Evolutionary conservation across 2,797 vertebrate species (phyloP), one percentile per base, ranked within the genome.

Genomic region (Acanthopagrus latus): DNA sequence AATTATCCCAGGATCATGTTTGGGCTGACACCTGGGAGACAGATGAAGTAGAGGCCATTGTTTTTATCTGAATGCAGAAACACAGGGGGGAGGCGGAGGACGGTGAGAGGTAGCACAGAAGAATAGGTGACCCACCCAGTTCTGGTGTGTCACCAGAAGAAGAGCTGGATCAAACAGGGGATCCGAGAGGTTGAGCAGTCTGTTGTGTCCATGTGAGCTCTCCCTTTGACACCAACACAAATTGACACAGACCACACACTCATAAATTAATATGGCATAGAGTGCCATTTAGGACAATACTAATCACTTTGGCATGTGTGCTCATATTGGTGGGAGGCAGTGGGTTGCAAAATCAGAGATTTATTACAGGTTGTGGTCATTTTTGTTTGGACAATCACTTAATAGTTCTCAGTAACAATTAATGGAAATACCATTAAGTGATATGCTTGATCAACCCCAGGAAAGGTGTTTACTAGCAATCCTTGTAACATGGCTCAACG

Each of bases 11-110:
- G 74, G 76, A 89, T 84, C 82, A 78, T 79, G 86, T 88, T 89
- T 64, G 63, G 50, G 23, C 62, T 91, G 89, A 93, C 91, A 94
- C 92, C 92, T 93, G 90, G 86, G 89, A 85, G 73, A 82, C 77
- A 29, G 85, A 92, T 90, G 86, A 86, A 86, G 80, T 65, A 81
- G 82, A 81, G 48, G 38, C 69, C 4, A 91, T 91, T 93, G 91
- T 92, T 75, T 84, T 74, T 67, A 52, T 16, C 41, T 69, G 81
- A 86, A 85, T 89, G 65, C 50, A 81, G 70, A 87, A 64, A 16
- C 60, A 60, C 77, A 76, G 58, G 58, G 63, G 84, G 83, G n/a
- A n/a, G n/a, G 48, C 79, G 74, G 70, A 60, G 76, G 71, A 83
- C 5, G 21, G 58, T 47, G 59, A 80, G 73, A 72, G 83, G 84